A percentile compares a stretch with the other conserved stretches of the same genome.
Evolutionary conservation across 2,888 invertebrate genomes (phyloP).

Genomic region (Toxonevra muliebris): DNA sequence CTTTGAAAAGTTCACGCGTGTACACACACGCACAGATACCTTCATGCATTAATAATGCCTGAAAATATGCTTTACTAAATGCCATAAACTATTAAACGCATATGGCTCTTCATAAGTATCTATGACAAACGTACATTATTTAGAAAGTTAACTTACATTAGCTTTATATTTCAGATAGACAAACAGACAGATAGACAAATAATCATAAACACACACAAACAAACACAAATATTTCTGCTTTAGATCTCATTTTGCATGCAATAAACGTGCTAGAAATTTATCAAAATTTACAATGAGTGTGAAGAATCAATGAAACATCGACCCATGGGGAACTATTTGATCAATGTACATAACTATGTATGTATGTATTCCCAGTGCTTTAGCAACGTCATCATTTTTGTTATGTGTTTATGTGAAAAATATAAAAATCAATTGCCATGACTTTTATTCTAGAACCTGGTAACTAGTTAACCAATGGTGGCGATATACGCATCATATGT

Average conservation of each 20-base stretch:
- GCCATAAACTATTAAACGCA: slow-evolving; percentile 36
- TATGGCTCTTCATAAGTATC: neutral
- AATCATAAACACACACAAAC: neutral
- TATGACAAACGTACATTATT: neutral
- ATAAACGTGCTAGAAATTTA: slow-evolving; percentile 19
- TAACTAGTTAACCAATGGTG: too few species aligned
- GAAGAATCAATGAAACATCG: neutral
- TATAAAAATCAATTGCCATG: too few species aligned
- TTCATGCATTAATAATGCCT: neutral
- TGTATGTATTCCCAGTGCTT: too few species aligned
- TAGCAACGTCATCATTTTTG: too few species aligned
- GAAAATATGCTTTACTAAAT: slow-evolving; percentile 36
- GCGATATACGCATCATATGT: too few species aligned
- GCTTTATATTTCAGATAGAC: neutral
- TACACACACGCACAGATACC: too few species aligned
- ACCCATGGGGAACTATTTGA: too few species aligned
- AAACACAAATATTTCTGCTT: neutral
- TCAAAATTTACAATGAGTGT: slow-evolving; percentile 4
- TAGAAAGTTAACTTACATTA: slow-evolving; percentile 6
- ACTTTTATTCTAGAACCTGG: too few species aligned
- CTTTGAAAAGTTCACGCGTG: too few species aligned
- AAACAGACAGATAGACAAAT: neutral
- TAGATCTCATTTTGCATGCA: slow-evolving; percentile 21
- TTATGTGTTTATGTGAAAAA: too few species aligned
- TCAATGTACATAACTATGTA: too few species aligned